phyloP scores from a whole-genome alignment of 2,113 vertebrate species.

The Phaethon lepturus region DNA sequence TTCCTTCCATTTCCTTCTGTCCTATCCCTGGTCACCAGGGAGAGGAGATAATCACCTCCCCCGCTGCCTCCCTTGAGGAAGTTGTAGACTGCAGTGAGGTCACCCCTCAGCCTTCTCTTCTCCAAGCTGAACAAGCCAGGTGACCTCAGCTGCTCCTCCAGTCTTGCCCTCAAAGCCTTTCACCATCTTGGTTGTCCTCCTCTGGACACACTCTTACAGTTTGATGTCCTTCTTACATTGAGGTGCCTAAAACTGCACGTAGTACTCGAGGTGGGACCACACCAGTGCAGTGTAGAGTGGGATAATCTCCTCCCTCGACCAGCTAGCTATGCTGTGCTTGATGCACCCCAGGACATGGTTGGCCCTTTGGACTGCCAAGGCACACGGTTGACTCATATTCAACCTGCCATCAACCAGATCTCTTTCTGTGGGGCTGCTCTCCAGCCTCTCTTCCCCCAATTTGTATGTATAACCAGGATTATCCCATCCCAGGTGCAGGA shows the following conservation, averaged over 20 bases:
- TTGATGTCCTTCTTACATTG: not conserved
- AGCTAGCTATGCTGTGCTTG: too few relatives aligned
- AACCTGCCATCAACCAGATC: not conserved
- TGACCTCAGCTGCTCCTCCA: fast-evolving
- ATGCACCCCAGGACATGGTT: not conserved
- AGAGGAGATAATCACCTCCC: not conserved
- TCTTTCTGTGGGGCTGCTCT: not conserved
- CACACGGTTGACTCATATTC: not conserved
- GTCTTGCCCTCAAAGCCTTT: not conserved
- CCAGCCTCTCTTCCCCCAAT: not conserved
- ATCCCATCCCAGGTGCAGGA: not conserved
- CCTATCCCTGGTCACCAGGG: not conserved
- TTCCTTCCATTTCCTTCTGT: not conserved
- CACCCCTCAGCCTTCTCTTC: not conserved
- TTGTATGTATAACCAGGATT: not conserved
- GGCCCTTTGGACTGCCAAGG: not conserved
- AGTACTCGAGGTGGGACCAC: fast-evolving
- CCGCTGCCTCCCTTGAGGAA: not conserved
- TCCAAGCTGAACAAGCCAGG: not conserved
- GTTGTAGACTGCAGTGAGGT: not conserved
- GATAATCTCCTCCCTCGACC: not conserved
- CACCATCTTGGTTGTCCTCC: not conserved
- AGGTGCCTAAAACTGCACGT: too few relatives aligned
- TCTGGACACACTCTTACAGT: not conserved
- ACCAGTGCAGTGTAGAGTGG: not conserved